Evolutionary conservation across 2,797 vertebrate genomes (phyloP), one percentile per base, ranked within the genome.

Genomic region (Pachyuromys duprasi): DNA sequence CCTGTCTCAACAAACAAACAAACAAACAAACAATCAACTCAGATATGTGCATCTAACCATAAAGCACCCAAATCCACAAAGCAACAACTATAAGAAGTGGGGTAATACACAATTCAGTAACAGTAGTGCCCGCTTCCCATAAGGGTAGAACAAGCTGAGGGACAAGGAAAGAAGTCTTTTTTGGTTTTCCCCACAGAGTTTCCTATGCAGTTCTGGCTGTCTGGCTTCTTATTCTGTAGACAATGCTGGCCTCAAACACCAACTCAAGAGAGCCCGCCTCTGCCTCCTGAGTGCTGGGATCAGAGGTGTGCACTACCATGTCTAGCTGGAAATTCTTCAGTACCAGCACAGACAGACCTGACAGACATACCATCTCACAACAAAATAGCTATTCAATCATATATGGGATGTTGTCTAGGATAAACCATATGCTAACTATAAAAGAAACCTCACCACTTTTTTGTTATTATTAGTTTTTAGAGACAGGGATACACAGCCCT

Each of bases 11-110:
- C 8, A 49, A 49, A 49, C 49, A 45, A 45, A 45, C 4, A 7
- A 45, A 45, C 45, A 7, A 45, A 45, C 45, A 49, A 49, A 49
- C 49, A 49, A 49, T 49, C 49, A 49, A 8, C 49, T 49, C 49
- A 11, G 49, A 65, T 36, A 53, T 36, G n/a, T 65, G 8, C 0
- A 67, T 9, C 74, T 67, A 65, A 53, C 5, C 65, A 63, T 65
- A 63, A 53, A 65, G 67, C n/a, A 92, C 11, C 57, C 89, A 89
- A 93, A 84, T 78, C 91, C 74, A 91, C 36, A 39, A 91, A 84
- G 65, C 65, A 93, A 83, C 72, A 91, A 80, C 7, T 55, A 22
- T 87, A 8, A 90, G 79, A 74, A 42, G 62, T 15, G 13, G 24
- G 81, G 24, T 82, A 67, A 67, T 0, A 74, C 31, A 70, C 42